These are phyloP conservation scores for Podotricha telesiphe DNA, from an alignment of 2,888 invertebrate genomes.

Conservation along the genomic window DNA sequence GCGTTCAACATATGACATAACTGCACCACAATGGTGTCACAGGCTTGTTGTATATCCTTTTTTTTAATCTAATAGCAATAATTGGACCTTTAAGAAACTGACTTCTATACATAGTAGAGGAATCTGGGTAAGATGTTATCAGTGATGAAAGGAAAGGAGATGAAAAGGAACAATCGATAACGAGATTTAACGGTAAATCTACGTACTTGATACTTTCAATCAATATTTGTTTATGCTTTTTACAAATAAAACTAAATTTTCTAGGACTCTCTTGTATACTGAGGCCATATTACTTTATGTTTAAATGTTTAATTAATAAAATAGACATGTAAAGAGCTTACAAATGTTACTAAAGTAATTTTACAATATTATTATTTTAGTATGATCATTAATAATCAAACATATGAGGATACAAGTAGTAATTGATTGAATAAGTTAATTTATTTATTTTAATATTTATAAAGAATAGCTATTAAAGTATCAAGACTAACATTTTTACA, in stretches of 20 bases:
- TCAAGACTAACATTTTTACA: constrained; percentile 53
- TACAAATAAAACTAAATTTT: too few relatives aligned
- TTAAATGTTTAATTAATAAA: too few relatives aligned
- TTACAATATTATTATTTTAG: too few relatives aligned
- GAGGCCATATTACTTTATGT: too few relatives aligned
- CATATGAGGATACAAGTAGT: too few relatives aligned
- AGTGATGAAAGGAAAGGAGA: constrained; percentile 75
- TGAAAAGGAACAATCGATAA: constrained; percentile 54
- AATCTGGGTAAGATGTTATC: constrained; percentile 81
- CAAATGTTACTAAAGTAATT: too few relatives aligned
- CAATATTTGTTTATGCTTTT: not conserved
- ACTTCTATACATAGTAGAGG: constrained; percentile 78
- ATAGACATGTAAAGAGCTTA: too few relatives aligned
- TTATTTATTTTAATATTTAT: not conserved
- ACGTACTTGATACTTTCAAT: constrained; percentile 57
- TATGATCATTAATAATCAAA: too few relatives aligned
- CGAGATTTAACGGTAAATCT: constrained; percentile 31
- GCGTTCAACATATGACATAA: too few relatives aligned
- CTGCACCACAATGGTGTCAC: too few relatives aligned
- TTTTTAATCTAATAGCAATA: not conserved
- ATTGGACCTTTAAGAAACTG: constrained; percentile 75
- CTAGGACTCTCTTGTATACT: too few relatives aligned
- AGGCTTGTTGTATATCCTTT: not conserved
- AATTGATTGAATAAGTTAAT: too few relatives aligned
- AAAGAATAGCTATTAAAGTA: constrained; percentile 47